phyloP scores from a whole-genome alignment of 2,113 vertebrate species.

The Ictidomys tridecemlineatus region DNA sequence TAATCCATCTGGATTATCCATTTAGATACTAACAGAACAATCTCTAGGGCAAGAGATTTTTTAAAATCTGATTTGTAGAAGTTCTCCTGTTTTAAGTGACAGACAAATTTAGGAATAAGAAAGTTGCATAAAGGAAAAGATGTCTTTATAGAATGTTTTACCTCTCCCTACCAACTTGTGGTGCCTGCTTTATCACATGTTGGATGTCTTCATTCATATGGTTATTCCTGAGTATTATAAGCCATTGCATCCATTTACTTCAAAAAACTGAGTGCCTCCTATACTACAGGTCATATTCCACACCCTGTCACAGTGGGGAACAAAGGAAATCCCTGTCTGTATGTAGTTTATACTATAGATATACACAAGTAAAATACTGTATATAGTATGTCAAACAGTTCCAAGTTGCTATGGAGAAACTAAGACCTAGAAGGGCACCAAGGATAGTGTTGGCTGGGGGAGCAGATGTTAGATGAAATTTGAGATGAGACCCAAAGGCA shows the following conservation, averaged over 20 bases:
- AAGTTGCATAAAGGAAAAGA: not conserved
- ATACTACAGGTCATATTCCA: not conserved
- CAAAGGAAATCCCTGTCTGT: not conserved
- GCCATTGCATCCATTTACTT: not conserved
- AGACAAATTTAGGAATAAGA: not conserved
- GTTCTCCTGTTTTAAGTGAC: not conserved
- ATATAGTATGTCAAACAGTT: not conserved
- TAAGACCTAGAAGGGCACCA: not conserved
- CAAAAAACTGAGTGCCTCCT: not conserved
- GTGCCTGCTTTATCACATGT: not conserved
- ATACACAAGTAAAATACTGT: not conserved
- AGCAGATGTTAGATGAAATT: not conserved
- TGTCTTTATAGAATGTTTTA: not conserved
- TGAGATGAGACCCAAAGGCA: not conserved
- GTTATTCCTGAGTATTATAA: not conserved
- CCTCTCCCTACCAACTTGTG: not conserved
- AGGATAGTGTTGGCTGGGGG: not conserved
- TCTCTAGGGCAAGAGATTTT: not conserved
- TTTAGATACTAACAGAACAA: not conserved
- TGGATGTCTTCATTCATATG: not conserved
- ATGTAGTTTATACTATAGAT: not conserved
- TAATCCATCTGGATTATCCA: not conserved
- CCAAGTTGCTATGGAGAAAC: not conserved
- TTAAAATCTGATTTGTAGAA: conserved; percentile 6
- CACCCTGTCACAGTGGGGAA: not conserved